A percentile compares a stretch with the other conserved stretches of the same genome.
Conservation (phyloP, 2,113 vertebrate genomes). For the Cephalopterus ornatus region DNA sequence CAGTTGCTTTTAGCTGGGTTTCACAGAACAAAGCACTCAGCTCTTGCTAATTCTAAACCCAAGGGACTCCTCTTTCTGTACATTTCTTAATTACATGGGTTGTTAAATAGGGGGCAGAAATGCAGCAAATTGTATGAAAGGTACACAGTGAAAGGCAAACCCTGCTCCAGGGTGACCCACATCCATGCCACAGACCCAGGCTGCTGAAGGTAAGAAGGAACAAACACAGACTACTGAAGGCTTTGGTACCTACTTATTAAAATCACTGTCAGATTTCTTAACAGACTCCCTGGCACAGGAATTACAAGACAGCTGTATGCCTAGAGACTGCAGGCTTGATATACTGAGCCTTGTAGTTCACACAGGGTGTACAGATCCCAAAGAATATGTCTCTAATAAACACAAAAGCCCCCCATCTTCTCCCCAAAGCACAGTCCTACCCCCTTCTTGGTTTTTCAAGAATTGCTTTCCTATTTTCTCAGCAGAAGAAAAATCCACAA, state of each 20-base stretch:
- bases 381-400: not conserved
- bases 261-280: not conserved
- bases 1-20: constrained; percentile 17
- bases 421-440: not conserved
- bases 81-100: constrained; percentile 26
- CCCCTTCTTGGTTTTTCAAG: not conserved
- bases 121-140: not conserved
- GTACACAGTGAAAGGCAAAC: not conserved
- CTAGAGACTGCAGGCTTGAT: not conserved
- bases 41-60: constrained; percentile 7
- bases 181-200: not conserved
- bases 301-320: not conserved
- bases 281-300: not conserved
- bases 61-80: constrained; percentile 10
- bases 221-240: not conserved
- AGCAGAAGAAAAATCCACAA: not conserved
- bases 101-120: constrained; percentile 47
- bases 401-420: not conserved
- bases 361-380: not conserved
- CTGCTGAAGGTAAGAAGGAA: not conserved
- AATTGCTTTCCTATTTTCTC: not conserved
- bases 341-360: not conserved
- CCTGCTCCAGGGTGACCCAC: not conserved
- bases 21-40: constrained; percentile 42
- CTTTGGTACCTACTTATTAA: not conserved